A percentile compares a stretch with the other conserved stretches of the same genome.
Conservation (phyloP, 2,797 vertebrate species). For the Emys orbicularis region DNA sequence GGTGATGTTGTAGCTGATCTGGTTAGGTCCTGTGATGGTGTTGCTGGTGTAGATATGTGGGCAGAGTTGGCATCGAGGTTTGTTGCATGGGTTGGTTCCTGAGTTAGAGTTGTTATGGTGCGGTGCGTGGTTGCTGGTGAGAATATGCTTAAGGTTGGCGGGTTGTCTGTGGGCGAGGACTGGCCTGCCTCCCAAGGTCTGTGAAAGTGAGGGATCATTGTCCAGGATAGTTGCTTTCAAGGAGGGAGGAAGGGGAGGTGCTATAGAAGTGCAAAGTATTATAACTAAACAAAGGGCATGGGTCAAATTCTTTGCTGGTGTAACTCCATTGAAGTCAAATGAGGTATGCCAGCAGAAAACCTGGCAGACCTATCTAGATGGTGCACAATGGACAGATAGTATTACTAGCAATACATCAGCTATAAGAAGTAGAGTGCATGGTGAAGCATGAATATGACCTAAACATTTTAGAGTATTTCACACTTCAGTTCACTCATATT, state of each 20-base stretch:
- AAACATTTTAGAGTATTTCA: not conserved
- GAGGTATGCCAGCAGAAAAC: not conserved
- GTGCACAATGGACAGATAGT: not conserved
- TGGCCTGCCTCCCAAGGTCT: too few species aligned
- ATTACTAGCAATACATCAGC: not conserved
- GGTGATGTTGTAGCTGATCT: too few species aligned
- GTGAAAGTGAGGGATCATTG: too few species aligned
- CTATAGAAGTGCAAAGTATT: not conserved
- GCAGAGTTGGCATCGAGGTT: too few species aligned
- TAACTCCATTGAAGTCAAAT: not conserved
- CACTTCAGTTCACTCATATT: not conserved
- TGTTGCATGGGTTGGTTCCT: too few species aligned
- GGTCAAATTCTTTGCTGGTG: not conserved
- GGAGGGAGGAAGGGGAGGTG: not conserved
- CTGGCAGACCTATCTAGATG: not conserved
- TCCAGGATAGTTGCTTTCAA: too few species aligned
- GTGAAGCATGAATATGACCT: not conserved
- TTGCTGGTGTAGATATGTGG: too few species aligned
- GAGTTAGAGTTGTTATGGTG: too few species aligned
- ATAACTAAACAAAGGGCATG: not conserved
- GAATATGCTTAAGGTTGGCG: too few species aligned
- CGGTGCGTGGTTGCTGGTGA: too few species aligned
- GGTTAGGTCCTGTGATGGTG: too few species aligned
- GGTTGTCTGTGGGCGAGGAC: too few species aligned
- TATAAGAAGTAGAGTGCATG: not conserved